Evolutionary conservation across 2,797 vertebrate species (phyloP).

Genomic region (Neoniphon sammara): DNA sequence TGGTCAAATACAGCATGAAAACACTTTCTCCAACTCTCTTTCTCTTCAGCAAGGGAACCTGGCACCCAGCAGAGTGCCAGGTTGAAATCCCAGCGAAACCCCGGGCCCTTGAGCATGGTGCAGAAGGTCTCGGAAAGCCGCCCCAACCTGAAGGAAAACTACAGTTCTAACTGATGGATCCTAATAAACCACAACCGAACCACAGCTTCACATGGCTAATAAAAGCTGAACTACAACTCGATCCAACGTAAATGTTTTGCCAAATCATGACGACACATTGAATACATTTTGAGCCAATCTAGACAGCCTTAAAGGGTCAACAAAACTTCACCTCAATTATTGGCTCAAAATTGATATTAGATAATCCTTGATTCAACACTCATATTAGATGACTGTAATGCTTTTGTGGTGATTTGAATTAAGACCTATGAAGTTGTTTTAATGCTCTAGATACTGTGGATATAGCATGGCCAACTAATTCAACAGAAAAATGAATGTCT

Average conservation of each 20-base stretch:
- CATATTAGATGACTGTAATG: too few relatives aligned
- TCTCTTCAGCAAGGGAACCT: conserved; percentile 37
- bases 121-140: conserved; percentile 10
- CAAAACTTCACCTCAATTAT: too few relatives aligned
- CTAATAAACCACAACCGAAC: not conserved
- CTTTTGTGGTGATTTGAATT: too few relatives aligned
- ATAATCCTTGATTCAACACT: too few relatives aligned
- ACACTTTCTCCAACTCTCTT: conserved; percentile 25
- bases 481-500: too few relatives aligned
- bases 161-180: conserved; percentile 65
- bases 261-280: not conserved
- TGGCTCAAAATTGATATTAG: too few relatives aligned
- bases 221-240: not conserved
- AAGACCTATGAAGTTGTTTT: too few relatives aligned
- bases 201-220: not conserved
- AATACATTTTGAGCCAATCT: too few relatives aligned
- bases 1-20: not conserved
- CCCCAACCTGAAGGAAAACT: conserved; percentile 54
- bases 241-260: conserved; percentile 1
- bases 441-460: too few relatives aligned
- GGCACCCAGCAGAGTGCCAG: conserved; percentile 27
- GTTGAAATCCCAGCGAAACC: conserved; percentile 27
- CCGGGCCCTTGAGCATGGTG: conserved; percentile 3
- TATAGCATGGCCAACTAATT: too few relatives aligned
- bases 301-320: too few relatives aligned